These are phyloP conservation scores for Calliphora vomitoria DNA, from an alignment of 2,888 invertebrate genomes.

Conservation along the genomic window DNA sequence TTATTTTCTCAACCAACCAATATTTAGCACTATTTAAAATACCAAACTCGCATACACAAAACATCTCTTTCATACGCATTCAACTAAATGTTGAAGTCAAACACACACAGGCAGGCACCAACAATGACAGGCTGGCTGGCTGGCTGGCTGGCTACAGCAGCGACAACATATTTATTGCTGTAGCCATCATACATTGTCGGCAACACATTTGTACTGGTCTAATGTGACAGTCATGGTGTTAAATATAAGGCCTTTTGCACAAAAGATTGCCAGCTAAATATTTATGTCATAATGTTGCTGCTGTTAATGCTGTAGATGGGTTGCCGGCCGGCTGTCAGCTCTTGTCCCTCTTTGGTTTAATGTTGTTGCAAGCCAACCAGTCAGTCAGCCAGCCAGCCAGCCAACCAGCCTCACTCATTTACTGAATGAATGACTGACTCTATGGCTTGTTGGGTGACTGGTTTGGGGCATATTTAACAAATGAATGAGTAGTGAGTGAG, in stretches of 20 bases:
- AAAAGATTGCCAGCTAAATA: conserved; percentile 55
- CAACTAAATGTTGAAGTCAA: conserved; percentile 13
- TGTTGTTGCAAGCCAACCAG: conserved; percentile 28
- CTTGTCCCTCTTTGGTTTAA: conserved; percentile 45
- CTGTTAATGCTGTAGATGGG: conserved; percentile 18
- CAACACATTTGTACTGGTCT: conserved; percentile 66
- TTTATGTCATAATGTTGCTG: conserved; percentile 53
- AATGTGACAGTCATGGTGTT: conserved; percentile 68
- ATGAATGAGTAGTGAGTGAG: conserved; percentile 21
- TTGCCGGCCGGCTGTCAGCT: conserved; percentile 50
- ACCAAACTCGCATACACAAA: neutral
- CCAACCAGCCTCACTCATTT: neutral
- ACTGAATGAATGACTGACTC: conserved; percentile 3
- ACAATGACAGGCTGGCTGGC: conserved; percentile 42
- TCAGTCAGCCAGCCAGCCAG: neutral
- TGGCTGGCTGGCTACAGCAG: conserved; percentile 24
- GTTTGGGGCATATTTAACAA: conserved; percentile 13
- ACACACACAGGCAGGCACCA: conserved; percentile 13
- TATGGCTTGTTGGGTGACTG: neutral
- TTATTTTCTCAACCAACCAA: neutral
- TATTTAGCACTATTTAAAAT: conserved; percentile 18
- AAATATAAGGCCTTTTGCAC: conserved; percentile 57
- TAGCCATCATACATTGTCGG: conserved; percentile 67
- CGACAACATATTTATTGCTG: conserved; percentile 72
- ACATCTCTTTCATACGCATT: conserved; percentile 31